phyloP scores from a whole-genome alignment of 2,888 invertebrate species.

The Sialis lutaria region DNA sequence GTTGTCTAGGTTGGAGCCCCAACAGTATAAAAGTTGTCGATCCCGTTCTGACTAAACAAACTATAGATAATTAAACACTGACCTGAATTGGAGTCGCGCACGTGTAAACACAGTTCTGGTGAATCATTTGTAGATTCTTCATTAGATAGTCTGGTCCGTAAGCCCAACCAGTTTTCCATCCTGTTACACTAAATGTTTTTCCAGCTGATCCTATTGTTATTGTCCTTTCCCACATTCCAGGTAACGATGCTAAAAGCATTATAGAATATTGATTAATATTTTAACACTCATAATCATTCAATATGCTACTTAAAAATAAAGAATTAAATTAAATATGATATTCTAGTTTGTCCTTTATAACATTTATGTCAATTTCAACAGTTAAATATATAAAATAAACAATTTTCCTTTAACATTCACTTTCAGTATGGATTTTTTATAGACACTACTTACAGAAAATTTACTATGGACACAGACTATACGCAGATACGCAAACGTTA shows the following conservation, averaged over 20 bases:
- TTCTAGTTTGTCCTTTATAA: too few relatives aligned
- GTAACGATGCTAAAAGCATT: slow-evolving; percentile 52
- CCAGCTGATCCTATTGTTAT: slow-evolving; percentile 95
- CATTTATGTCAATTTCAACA: too few relatives aligned
- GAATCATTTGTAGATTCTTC: slow-evolving; percentile 66
- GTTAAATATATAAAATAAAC: too few relatives aligned
- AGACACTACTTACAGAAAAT: too few relatives aligned
- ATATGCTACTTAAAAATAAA: too few relatives aligned
- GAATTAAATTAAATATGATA: too few relatives aligned
- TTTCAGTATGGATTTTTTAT: too few relatives aligned
- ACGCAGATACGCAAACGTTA: too few relatives aligned
- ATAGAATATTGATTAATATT: not conserved
- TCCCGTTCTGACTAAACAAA: not conserved
- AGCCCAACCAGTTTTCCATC: slow-evolving; percentile 96
- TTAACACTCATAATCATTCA: not conserved
- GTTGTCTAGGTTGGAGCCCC: too few relatives aligned
- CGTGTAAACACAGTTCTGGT: slow-evolving; percentile 90
- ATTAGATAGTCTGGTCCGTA: slow-evolving; percentile 75
- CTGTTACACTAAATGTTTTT: slow-evolving; percentile 94
- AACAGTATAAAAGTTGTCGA: too few relatives aligned
- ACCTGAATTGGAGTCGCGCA: slow-evolving; percentile 77
- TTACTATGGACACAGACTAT: too few relatives aligned
- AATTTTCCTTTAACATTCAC: too few relatives aligned
- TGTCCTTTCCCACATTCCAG: slow-evolving; percentile 96
- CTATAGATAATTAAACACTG: slow-evolving; percentile 5